Conservation (phyloP, 2,888 invertebrate genomes). For the Adelphocoris suturalis region DNA sequence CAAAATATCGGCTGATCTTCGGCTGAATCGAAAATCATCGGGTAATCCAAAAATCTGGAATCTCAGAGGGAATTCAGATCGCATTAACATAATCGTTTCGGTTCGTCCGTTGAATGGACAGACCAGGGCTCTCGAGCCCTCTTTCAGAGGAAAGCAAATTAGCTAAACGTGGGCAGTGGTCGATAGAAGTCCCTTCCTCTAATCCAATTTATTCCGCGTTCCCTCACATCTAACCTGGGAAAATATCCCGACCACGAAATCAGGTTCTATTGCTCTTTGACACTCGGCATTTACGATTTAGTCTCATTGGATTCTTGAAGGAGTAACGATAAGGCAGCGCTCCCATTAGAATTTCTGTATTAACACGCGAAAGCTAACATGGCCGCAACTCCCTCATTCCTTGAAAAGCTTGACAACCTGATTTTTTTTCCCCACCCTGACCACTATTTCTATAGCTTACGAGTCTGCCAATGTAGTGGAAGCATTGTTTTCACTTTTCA, state of each 20-base stretch:
- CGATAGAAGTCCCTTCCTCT: slow-evolving; percentile 38
- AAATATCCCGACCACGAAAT: slow-evolving; percentile 48
- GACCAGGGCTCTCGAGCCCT: not conserved
- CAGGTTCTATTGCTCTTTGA: slow-evolving; percentile 39
- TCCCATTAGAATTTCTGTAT: too few relatives aligned
- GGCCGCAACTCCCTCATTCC: too few relatives aligned
- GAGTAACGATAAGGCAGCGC: too few relatives aligned
- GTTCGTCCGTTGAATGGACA: not conserved
- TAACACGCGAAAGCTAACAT: too few relatives aligned
- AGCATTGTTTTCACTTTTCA: too few relatives aligned
- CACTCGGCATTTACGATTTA: not conserved
- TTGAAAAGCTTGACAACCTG: too few relatives aligned
- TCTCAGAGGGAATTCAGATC: not conserved
- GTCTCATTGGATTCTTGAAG: not conserved
- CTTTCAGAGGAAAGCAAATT: slow-evolving; percentile 23
- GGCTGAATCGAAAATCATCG: too few relatives aligned
- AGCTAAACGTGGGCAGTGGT: slow-evolving; percentile 41
- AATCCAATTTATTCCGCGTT: slow-evolving; percentile 53
- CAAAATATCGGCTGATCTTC: too few relatives aligned
- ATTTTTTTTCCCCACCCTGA: too few relatives aligned
- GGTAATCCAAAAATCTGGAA: not conserved
- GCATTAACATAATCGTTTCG: slow-evolving; percentile 23
- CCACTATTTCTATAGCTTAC: too few relatives aligned
- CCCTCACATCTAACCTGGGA: slow-evolving; percentile 46
- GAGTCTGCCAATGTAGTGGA: too few relatives aligned